Evolutionary conservation across 2,888 invertebrate genomes (phyloP), one percentile per base, ranked within the genome.

Genomic region (Nymphalis polychloros): DNA sequence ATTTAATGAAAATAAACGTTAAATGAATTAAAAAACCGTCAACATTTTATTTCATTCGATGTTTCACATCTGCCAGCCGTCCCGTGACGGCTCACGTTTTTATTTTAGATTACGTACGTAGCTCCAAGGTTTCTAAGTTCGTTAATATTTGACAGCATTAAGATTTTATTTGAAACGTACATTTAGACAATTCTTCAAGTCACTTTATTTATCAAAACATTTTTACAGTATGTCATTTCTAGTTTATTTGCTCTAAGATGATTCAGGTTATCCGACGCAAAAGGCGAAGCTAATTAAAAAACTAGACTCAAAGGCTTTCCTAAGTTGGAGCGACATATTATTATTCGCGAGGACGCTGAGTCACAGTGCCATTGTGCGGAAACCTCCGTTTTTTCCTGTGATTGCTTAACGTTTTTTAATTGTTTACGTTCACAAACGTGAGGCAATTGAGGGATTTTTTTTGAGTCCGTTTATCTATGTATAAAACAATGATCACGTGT

Each of bases 321-420:
- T 65, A 61, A 69, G 55, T 35, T 53, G 71, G 66, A 35, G 31
- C 35, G 68, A 59, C 52, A 63, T 68, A 59, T 59, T 13, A 63
- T 63, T 17, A 46, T 61, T 55, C 50, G 19, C 20, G 63, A 65
- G 59, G 53, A 59, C 65, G 49, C n/a, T 71, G 68, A 68, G 55
- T 71, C 71, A 71, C 27, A 60, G 46, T 64, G 60, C 49, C 64
- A 61, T 69, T 62, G 68, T 49, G 53, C 48, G 67, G 61, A 62
- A 62, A 62, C 49, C 57, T 50, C 35, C 20, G 64, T 55, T 64
- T 69, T 68, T 69, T 68, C 61, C 68, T 49, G 35, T 27, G 23
- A 48, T 68, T 61, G 61, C 55, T 63, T 64, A 19, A 47, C n/a
- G 19, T 53, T 19, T 20, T 48, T 60, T 49, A 49, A 49, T 49